Percentiles rank a stretch among this genome's conserved stretches.
These are phyloP conservation scores for Xestia ashworthii DNA, from an alignment of 2,888 invertebrate species.

Conservation along the genomic window DNA sequence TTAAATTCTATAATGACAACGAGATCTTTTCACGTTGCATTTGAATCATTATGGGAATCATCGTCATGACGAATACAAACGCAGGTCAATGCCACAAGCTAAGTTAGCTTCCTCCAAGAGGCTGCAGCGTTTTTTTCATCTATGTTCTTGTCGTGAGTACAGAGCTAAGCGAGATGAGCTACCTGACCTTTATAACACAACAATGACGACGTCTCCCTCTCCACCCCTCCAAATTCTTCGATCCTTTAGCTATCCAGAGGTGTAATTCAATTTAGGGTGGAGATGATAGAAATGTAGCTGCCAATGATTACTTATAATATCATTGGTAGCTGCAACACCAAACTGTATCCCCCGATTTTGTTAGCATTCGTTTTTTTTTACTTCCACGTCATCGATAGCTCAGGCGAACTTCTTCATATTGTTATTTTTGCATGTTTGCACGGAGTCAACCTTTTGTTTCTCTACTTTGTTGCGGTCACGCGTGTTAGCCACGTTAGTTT, in stretches of 20 bases:
- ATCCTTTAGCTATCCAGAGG: no score
- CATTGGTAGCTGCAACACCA: no score
- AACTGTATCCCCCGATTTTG: no score
- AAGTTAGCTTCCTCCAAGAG: neutral
- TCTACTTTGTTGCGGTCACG: neutral
- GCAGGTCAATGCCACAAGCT: neutral
- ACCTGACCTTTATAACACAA: no score
- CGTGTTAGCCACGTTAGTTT: slow-evolving; percentile 7
- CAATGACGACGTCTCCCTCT: no score
- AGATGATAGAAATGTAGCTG: no score
- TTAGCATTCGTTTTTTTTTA: no score
- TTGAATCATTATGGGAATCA: neutral
- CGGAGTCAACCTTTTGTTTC: slow-evolving; percentile 17
- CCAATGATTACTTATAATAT: no score
- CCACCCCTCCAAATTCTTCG: no score
- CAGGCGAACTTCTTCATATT: no score
- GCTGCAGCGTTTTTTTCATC: neutral
- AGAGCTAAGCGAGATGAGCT: neutral
- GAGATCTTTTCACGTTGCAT: neutral
- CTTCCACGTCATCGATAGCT: no score
- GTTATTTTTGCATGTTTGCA: neutral
- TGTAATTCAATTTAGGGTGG: no score
- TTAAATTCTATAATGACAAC: neutral
- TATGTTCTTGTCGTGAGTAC: neutral
- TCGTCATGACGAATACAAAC: neutral